Conservation (phyloP, 1,140 invertebrate genomes). For the Diorhabda sublineata region DNA sequence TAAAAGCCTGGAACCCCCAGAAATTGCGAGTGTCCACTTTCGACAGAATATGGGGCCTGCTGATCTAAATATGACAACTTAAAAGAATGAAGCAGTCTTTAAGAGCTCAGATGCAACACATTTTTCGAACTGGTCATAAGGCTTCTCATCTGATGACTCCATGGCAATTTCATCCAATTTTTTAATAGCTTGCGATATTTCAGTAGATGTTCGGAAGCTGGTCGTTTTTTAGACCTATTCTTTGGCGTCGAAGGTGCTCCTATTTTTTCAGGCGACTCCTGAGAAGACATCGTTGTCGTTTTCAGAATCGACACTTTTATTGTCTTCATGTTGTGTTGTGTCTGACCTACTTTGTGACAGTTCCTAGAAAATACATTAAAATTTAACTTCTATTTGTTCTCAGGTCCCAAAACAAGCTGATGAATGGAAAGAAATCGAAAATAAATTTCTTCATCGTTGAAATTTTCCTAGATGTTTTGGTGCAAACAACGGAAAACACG, state of each 20-base stretch:
- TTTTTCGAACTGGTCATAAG: conserved; percentile 25
- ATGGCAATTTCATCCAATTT: background rate
- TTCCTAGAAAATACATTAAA: background rate
- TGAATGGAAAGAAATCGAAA: background rate
- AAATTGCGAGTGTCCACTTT: background rate
- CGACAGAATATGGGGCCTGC: background rate
- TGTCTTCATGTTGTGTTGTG: background rate
- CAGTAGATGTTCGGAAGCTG: background rate
- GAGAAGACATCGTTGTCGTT: background rate
- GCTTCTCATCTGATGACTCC: conserved; percentile 17
- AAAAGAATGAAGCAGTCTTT: conserved; percentile 21
- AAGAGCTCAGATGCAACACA: conserved; percentile 24
- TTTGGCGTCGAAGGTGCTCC: background rate
- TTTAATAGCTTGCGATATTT: conserved; percentile 11
- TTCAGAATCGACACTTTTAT: background rate
- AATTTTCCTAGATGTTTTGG: conserved; percentile 1
- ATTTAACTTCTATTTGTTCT: background rate
- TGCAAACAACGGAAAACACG: background rate
- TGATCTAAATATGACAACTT: conserved; percentile 12
- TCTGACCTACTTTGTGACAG: background rate
- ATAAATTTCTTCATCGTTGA: background rate
- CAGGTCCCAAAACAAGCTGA: background rate
- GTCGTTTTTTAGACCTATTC: conserved; percentile 10
- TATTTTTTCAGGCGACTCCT: conserved; percentile 1
- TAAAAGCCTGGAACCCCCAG: too few relatives aligned